phyloP scores from a whole-genome alignment of 2,113 vertebrate genomes.

The Ranitomeya variabilis region DNA sequence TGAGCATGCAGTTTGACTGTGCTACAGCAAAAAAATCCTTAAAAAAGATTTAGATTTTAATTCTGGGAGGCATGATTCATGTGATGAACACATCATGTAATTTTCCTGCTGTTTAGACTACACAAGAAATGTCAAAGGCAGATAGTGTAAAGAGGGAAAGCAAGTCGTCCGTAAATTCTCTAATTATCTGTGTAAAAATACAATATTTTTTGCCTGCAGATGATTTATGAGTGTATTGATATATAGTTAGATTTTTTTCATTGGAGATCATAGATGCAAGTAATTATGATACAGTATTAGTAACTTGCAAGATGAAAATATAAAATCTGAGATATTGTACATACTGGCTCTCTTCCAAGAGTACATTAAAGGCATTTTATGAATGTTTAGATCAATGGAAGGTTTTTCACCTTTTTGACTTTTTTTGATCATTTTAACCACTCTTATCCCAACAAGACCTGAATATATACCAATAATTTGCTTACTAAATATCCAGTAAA shows the following conservation, averaged over 20 bases:
- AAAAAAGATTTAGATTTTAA: constrained; percentile 71
- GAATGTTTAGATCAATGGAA: background rate
- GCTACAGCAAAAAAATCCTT: background rate
- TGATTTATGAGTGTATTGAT: constrained; percentile 85
- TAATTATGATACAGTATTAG: constrained; percentile 85
- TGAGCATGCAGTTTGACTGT: background rate
- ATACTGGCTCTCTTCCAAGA: constrained; percentile 63
- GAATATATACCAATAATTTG: background rate
- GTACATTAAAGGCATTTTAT: background rate
- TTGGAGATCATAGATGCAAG: constrained; percentile 91
- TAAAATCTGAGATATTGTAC: constrained; percentile 63
- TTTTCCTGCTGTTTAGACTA: constrained; percentile 90
- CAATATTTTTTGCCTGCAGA: constrained; percentile 90
- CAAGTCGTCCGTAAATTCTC: constrained; percentile 91
- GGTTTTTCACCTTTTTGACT: background rate
- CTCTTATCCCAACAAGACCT: background rate
- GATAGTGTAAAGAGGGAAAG: constrained; percentile 87
- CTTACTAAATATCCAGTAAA: too few species aligned
- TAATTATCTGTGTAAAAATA: constrained; percentile 90
- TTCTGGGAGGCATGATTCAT: constrained; percentile 90
- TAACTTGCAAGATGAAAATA: constrained; percentile 73
- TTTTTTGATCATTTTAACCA: background rate
- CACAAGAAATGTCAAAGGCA: constrained; percentile 94
- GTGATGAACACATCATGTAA: constrained; percentile 98
- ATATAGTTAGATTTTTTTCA: constrained; percentile 81